phyloP scores from a whole-genome alignment of 2,797 vertebrate species.

The Siniperca scherzeri region DNA sequence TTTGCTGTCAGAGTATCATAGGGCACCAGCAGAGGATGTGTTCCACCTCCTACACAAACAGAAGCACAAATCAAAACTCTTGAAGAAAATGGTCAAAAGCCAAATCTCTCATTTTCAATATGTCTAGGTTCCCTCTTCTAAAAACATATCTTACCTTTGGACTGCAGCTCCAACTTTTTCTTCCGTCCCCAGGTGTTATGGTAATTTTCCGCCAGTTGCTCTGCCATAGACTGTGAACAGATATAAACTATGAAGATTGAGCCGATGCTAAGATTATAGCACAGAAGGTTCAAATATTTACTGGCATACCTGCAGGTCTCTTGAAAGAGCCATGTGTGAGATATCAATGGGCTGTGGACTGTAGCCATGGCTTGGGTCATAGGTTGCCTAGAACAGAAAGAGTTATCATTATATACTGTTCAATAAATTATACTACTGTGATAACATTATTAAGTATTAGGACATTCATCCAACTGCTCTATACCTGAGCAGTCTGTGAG shows the following conservation, averaged over 20 bases:
- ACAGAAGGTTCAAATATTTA: conserved; percentile 1
- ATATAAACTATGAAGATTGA: conserved; percentile 30
- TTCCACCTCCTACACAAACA: conserved; percentile 90
- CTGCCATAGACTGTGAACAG: conserved; percentile 93
- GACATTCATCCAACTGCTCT: background rate
- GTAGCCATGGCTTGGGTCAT: conserved; percentile 94
- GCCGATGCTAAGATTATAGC: background rate
- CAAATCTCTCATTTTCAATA: background rate
- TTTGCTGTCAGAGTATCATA: conserved; percentile 97
- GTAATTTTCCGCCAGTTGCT: conserved; percentile 97
- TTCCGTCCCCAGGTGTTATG: conserved; percentile 99
- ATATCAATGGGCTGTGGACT: conserved; percentile 94
- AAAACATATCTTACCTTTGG: conserved; percentile 87
- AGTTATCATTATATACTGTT: conserved; percentile 17
- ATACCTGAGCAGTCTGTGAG: conserved; percentile 94
- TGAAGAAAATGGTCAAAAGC: background rate
- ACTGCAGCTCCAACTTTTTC: conserved; percentile 94
- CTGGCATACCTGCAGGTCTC: conserved; percentile 92
- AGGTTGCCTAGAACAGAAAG: conserved; percentile 84
- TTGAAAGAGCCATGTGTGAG: conserved; percentile 90
- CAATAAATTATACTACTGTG: background rate
- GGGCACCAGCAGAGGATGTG: conserved; percentile 94
- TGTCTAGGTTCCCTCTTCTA: background rate
- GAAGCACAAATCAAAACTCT: conserved; percentile 10
- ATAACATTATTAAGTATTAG: background rate